Conservation (phyloP, 2,888 invertebrate genomes). For the Camptogramma bilineatum region DNA sequence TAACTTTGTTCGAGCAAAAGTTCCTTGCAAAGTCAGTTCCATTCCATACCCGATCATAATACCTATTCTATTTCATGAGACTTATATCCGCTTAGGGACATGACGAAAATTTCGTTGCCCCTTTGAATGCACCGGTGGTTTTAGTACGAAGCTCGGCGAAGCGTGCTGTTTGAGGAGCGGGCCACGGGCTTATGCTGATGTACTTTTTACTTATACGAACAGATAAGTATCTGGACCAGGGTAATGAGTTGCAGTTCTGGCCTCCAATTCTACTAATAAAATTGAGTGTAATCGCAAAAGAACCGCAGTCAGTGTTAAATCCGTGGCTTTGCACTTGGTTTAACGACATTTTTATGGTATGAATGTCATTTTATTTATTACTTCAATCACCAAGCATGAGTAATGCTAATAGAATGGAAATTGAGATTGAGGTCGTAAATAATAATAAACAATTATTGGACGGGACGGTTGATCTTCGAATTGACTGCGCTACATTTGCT, state of each 20-base stretch:
- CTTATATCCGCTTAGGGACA: slow-evolving; percentile 30
- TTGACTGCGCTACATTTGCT: too few relatives aligned
- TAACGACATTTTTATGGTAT: too few relatives aligned
- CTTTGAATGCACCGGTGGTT: slow-evolving; percentile 38
- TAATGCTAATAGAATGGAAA: too few relatives aligned
- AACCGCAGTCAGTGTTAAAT: too few relatives aligned
- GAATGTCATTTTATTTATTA: too few relatives aligned
- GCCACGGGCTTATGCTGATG: slow-evolving; percentile 15
- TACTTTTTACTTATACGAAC: slow-evolving; percentile 14
- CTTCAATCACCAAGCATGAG: too few relatives aligned
- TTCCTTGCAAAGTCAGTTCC: slow-evolving; percentile 14
- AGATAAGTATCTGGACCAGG: not conserved
- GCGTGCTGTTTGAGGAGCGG: slow-evolving; percentile 31
- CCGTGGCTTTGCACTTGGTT: too few relatives aligned
- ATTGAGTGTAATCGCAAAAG: too few relatives aligned
- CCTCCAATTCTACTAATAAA: not conserved
- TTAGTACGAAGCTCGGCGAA: slow-evolving; percentile 30
- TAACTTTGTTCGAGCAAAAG: slow-evolving; percentile 1
- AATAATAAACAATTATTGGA: too few relatives aligned
- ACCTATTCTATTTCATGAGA: slow-evolving; percentile 25
- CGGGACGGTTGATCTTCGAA: too few relatives aligned
- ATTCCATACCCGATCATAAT: slow-evolving; percentile 18
- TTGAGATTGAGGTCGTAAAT: too few relatives aligned
- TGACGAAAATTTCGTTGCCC: slow-evolving; percentile 36
- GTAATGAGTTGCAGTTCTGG: not conserved